Percentiles rank a stretch among this genome's conserved stretches.
Evolutionary conservation across 2,888 invertebrate genomes (phyloP).

Genomic region (Apodemia mormo): DNA sequence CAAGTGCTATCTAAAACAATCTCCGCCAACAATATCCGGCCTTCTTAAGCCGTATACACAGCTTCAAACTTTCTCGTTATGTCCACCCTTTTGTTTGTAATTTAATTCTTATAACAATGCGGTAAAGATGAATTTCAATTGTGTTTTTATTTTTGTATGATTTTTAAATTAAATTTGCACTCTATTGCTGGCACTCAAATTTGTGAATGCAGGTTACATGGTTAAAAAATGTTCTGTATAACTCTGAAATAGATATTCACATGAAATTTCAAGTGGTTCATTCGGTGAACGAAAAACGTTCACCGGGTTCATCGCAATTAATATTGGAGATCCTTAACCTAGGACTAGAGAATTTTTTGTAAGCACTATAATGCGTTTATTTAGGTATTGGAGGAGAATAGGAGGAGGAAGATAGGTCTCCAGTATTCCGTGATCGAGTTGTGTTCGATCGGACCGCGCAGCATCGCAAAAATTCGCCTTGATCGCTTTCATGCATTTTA

Average conservation of each 20-base stretch:
- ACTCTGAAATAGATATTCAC: not conserved
- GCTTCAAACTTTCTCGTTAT: slow-evolving; percentile 21
- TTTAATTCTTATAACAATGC: slow-evolving; percentile 7
- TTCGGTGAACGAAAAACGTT: no score
- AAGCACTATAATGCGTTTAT: no score
- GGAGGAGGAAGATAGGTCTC: no score
- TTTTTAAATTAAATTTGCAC: slow-evolving; percentile 22
- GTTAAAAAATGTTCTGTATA: not conserved
- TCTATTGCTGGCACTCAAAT: slow-evolving; percentile 15
- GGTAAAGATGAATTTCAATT: slow-evolving; percentile 16
- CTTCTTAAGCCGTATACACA: slow-evolving; percentile 24
- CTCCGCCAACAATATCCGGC: slow-evolving; percentile 26
- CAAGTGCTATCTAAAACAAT: slow-evolving; percentile 32
- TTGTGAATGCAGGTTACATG: slow-evolving; percentile 4
- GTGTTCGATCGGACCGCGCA: no score
- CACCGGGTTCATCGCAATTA: no score
- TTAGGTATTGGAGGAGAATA: no score
- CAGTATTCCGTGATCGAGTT: no score
- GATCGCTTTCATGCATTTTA: no score
- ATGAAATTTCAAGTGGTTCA: not conserved
- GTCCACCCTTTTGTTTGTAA: slow-evolving; percentile 1
- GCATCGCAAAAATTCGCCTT: no score
- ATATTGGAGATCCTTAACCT: no score
- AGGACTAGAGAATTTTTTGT: no score
- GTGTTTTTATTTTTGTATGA: not conserved